Evolutionary conservation across 2,888 invertebrate species (phyloP).

Genomic region (Nebria salina): DNA sequence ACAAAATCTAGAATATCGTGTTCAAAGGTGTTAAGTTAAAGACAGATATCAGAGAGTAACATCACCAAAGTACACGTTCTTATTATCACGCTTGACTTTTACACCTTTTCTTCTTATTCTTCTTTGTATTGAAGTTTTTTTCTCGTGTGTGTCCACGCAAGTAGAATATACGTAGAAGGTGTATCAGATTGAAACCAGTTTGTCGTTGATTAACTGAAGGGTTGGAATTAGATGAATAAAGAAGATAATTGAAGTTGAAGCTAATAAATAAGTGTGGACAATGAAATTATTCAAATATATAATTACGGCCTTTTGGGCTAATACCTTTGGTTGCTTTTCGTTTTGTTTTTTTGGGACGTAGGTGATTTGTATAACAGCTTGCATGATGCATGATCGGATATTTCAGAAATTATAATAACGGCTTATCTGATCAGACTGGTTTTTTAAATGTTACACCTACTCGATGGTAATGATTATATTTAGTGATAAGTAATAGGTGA

Average conservation of each 20-base stretch:
- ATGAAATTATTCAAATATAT: conserved; percentile 32
- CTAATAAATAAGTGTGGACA: conserved; percentile 29
- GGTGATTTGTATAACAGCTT: conserved; percentile 1
- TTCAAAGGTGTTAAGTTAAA: neutral
- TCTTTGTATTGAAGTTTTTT: conserved; percentile 2
- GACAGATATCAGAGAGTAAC: conserved; percentile 18
- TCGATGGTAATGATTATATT: conserved; percentile 1
- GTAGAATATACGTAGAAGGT: neutral
- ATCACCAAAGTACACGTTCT: conserved; percentile 19
- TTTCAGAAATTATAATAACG: conserved; percentile 14
- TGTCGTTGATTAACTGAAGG: conserved; percentile 20
- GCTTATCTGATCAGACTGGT: neutral
- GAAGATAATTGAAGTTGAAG: conserved; percentile 20
- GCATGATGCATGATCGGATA: conserved; percentile 10
- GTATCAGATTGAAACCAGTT: conserved; percentile 38
- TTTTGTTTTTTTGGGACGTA: neutral
- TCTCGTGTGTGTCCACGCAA: conserved; percentile 12
- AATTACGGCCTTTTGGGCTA: conserved; percentile 12
- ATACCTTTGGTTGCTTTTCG: neutral
- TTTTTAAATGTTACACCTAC: neutral
- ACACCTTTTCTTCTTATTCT: conserved; percentile 6
- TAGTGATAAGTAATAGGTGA: conserved; percentile 1
- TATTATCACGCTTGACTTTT: conserved; percentile 24
- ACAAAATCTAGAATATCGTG: neutral
- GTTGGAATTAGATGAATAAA: conserved; percentile 26